Percentiles rank a stretch among this genome's conserved stretches.
These are phyloP conservation scores for Coboldia fuscipes DNA, from an alignment of 1,140 invertebrate genomes.

Conservation along the genomic window DNA sequence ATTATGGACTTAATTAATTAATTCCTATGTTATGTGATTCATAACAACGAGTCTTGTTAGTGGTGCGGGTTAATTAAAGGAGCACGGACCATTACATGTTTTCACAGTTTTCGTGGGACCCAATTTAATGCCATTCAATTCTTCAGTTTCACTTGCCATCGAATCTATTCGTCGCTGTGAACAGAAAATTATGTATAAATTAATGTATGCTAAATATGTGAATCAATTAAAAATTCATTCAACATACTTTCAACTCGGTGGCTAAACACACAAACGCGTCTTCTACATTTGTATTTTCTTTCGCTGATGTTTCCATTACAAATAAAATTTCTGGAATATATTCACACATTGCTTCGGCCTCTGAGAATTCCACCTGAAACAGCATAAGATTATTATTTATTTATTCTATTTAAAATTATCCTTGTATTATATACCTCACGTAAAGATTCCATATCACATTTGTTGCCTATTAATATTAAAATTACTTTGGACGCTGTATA, in stretches of 20 bases:
- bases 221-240: conserved; percentile 1
- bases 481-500: conserved; percentile 83
- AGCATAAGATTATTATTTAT: no score
- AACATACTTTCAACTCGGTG: conserved; percentile 57
- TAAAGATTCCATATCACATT: conserved; percentile 62
- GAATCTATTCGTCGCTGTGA: no score
- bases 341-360: conserved; percentile 64
- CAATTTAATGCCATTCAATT: no score
- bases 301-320: conserved; percentile 79
- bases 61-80: no score
- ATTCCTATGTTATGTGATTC: no score
- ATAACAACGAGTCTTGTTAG: no score
- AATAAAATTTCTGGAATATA: conserved; percentile 65
- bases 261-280: conserved; percentile 76
- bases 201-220: no score
- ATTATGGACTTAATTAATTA: no score
- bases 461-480: conserved; percentile 77
- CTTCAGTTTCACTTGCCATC: no score
- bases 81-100: no score
- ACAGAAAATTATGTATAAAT: no score
- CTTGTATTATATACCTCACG: conserved; percentile 33
- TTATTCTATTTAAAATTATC: not conserved
- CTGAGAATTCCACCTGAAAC: conserved; percentile 42
- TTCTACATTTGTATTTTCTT: conserved; percentile 84
- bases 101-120: no score